Evolutionary conservation across 2,797 vertebrate genomes (phyloP).

Genomic region (Melanogrammus aeglefinus): DNA sequence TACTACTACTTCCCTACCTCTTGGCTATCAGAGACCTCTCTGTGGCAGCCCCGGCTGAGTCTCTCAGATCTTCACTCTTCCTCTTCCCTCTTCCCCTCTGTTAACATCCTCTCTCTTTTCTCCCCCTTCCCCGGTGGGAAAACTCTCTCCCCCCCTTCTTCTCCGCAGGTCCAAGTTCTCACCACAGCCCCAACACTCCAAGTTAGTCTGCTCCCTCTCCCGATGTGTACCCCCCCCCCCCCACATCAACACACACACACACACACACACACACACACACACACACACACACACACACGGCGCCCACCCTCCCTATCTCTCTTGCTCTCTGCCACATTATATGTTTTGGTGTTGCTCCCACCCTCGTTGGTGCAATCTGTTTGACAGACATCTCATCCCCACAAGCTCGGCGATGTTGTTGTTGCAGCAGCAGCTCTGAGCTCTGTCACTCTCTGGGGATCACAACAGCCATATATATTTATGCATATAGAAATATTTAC

Average conservation of each 20-base stretch:
- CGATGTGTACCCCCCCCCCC: conserved; percentile 57
- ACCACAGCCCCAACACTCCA: conserved; percentile 76
- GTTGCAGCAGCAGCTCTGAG: background rate
- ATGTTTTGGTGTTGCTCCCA: conserved; percentile 30
- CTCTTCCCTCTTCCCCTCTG: conserved; percentile 50
- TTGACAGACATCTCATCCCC: conserved; percentile 64
- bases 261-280: too few relatives aligned
- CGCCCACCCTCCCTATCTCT: conserved; percentile 16
- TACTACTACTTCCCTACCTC: background rate
- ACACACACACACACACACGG: conserved; percentile 5
- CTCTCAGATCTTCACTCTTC: conserved; percentile 46
- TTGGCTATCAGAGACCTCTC: background rate
- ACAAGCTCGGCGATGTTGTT: conserved; percentile 41
- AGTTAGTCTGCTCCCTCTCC: conserved; percentile 73
- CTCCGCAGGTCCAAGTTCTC: conserved; percentile 74
- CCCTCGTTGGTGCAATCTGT: conserved; percentile 47
- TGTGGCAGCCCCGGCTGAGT: background rate
- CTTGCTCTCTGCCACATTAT: background rate
- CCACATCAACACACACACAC: too few relatives aligned
- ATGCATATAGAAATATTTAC: background rate
- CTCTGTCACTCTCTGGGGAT: background rate
- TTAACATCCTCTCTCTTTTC: conserved; percentile 57
- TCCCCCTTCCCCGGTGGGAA: conserved; percentile 42
- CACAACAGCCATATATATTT: background rate
- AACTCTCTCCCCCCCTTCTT: conserved; percentile 57